phyloP scores from a whole-genome alignment of 1,140 invertebrate genomes.

The Augochlora pura region DNA sequence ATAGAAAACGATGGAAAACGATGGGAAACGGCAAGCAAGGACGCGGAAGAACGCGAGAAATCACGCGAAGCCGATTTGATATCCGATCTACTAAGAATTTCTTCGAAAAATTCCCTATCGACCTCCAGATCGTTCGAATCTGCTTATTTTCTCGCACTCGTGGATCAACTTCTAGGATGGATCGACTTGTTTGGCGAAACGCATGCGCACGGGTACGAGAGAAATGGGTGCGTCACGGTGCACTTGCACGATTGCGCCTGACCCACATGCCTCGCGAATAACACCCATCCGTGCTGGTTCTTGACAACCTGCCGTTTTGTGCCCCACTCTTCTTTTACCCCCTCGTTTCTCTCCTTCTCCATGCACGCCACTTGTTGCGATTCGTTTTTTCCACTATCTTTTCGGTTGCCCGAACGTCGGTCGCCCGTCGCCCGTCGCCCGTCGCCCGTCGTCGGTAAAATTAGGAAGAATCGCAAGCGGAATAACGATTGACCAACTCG shows the following conservation, averaged over 20 bases:
- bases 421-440: too few relatives aligned
- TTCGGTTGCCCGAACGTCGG: too few relatives aligned
- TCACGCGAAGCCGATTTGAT: too few relatives aligned
- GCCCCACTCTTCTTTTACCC: not conserved
- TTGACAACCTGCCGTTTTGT: constrained; percentile 65
- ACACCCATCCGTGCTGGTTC: constrained; percentile 63
- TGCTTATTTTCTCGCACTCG: not conserved
- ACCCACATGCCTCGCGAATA: constrained; percentile 68
- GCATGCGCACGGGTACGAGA: constrained; percentile 55
- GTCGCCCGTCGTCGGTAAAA: too few relatives aligned
- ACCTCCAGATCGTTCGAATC: too few relatives aligned
- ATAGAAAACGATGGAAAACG: constrained; percentile 30
- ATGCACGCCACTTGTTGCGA: too few relatives aligned
- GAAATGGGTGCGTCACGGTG: constrained; percentile 57
- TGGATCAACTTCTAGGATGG: constrained; percentile 1
- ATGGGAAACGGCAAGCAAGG: not conserved
- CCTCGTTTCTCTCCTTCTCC: not conserved
- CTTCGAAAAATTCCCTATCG: too few relatives aligned
- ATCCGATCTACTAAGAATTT: too few relatives aligned
- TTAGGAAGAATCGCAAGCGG: not conserved
- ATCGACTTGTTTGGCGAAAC: constrained; percentile 11
- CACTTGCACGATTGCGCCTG: constrained; percentile 59
- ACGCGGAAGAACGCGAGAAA: not conserved
- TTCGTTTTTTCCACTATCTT: not conserved
- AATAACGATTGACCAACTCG: not conserved